Evolutionary conservation across 2,888 invertebrate genomes (phyloP).

Genomic region (Phrixothrix hirtus): DNA sequence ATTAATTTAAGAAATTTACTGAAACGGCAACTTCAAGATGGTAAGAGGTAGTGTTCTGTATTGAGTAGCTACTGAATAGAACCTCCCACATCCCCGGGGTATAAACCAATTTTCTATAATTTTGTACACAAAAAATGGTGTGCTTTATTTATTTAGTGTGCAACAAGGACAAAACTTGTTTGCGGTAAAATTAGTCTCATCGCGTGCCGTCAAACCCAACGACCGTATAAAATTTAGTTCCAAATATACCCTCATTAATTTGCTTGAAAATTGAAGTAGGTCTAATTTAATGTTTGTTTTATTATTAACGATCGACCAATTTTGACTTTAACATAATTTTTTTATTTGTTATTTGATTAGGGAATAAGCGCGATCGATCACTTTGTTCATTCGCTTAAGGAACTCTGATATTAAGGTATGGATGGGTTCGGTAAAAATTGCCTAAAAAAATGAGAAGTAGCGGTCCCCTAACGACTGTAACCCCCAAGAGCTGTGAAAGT

Average conservation of each 20-base stretch:
- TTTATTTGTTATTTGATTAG: conserved; percentile 18
- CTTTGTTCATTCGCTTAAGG: not conserved
- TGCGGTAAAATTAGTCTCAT: conserved; percentile 5
- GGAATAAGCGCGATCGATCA: conserved; percentile 13
- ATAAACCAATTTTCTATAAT: conserved; percentile 2
- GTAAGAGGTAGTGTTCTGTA: conserved; percentile 10
- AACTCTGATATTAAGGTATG: too few species aligned
- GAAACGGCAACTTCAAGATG: conserved; percentile 17
- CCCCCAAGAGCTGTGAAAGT: not conserved
- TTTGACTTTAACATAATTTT: conserved; percentile 14
- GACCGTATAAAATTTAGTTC: conserved; percentile 35
- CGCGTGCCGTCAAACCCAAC: conserved; percentile 29
- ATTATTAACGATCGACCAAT: conserved; percentile 24
- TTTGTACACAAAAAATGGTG: conserved; percentile 13
- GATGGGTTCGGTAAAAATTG: too few species aligned
- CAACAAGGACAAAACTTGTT: conserved; percentile 3
- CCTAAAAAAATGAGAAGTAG: not conserved
- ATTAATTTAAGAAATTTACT: conserved; percentile 6
- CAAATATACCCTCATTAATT: conserved; percentile 36
- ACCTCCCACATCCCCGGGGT: conserved; percentile 22
- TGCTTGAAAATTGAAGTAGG: conserved; percentile 32
- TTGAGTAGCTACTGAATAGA: conserved; percentile 20
- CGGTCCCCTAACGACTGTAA: not conserved
- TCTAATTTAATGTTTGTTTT: conserved; percentile 33
- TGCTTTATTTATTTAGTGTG: not conserved